Base-by-base conservation (phyloP, 2,888 invertebrate species). In the Galerucella pusilla region DNA sequence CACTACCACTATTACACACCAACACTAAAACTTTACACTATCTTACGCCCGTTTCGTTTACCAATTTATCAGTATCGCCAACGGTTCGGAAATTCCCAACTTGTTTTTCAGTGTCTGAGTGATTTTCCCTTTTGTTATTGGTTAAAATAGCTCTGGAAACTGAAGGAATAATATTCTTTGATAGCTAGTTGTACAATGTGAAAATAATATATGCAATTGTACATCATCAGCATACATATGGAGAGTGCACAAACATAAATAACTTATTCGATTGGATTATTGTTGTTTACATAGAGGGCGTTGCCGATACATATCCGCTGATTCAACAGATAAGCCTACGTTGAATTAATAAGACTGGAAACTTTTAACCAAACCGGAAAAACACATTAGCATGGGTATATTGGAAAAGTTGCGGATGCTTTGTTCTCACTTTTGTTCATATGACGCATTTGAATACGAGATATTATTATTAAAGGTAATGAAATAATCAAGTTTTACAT, bases 221-320 rank as follows among this genome's bases (percentile, higher is more conserved):
- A 70, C 72, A 74, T 74, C 76, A 76, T 75, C 75, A 75, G 74
- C 75, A 74, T 74, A 70, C 68, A 77, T 66, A 74, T 74, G 52
- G 70, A 69, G 68, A 71, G 64, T 60, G 64, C 68, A 67, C 68
- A 66, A 76, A 75, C 73, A 75, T 75, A 74, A 77, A 75, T 65
- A 74, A 76, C 69, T 75, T 71, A 74, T 71, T 73, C 71, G 76
- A 78, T 78, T 78, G 76, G 76, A 78, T 78, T 78, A 75, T 70
- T 73, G 65, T 74, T 75, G 73, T 78, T 78, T 75, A 71, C 75
- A 66, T 57, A 71, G 66, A 64, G 68, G 69, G 72, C 16, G 46
- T 69, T 63, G 71, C 67, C 57, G 64, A 71, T 73, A 61, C 70
- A 68, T 74, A 14, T 2, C 25, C 49, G 20, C 49, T 64, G 57